Conservation (phyloP, 92 coral and sea anemone species). For the Epizoanthus scotinus region DNA sequence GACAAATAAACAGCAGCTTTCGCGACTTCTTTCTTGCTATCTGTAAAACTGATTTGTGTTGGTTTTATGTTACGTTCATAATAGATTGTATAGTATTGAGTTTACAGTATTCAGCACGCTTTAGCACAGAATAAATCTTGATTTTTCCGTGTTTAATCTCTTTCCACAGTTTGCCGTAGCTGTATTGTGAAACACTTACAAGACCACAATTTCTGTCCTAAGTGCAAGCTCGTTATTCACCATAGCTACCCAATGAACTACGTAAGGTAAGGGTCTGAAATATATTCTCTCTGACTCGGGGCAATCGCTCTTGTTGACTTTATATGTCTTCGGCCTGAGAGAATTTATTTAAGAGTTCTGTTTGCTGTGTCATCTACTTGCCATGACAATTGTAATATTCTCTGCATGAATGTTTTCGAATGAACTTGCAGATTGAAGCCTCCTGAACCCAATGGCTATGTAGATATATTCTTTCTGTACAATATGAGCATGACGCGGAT, state of each 20-base stretch:
- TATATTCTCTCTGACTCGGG: neutral
- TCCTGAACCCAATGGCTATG: neutral
- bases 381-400: neutral
- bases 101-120: neutral
- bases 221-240: constrained; percentile 86
- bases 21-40: neutral
- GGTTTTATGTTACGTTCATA: constrained; percentile 40
- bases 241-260: constrained; percentile 97
- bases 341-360: constrained; percentile 3
- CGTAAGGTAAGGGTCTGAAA: constrained; percentile 69
- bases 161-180: constrained; percentile 87
- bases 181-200: constrained; percentile 89
- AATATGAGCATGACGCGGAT: constrained; percentile 1
- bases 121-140: neutral
- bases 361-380: constrained; percentile 20
- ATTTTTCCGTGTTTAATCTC: too few relatives aligned
- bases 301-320: constrained; percentile 16
- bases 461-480: neutral
- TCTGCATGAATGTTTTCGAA: neutral
- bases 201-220: constrained; percentile 86
- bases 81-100: neutral
- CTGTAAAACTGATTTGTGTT: neutral
- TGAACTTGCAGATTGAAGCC: neutral
- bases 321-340: constrained; percentile 2
- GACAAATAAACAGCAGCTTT: constrained; percentile 34